Evolutionary conservation across 2,113 vertebrate species (phyloP).

Genomic region (Clinocottus analis): DNA sequence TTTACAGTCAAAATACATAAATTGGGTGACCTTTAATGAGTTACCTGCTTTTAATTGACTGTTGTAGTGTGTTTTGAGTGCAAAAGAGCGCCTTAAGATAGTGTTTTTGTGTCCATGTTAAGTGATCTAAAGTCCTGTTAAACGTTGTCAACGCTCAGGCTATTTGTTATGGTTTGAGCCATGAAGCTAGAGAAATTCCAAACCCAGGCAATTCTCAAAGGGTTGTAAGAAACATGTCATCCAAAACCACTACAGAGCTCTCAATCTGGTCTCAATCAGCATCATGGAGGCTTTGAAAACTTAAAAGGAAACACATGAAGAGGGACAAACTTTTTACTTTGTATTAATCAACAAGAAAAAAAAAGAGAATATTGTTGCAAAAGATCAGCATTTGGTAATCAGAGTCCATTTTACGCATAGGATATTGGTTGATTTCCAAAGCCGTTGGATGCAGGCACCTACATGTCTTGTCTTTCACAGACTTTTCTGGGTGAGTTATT

Average conservation of each 20-base stretch:
- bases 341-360: conserved; percentile 25
- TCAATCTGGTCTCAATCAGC: conserved; percentile 80
- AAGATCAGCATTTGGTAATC: conserved; percentile 4
- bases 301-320: conserved; percentile 79
- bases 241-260: conserved; percentile 76
- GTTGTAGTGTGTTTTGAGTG: conserved; percentile 50
- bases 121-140: conserved; percentile 33
- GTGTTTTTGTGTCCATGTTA: conserved; percentile 45
- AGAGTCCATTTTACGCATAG: conserved; percentile 22
- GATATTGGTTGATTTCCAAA: conserved; percentile 22
- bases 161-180: conserved; percentile 73
- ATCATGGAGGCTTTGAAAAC: conserved; percentile 72
- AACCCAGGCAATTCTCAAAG: conserved; percentile 58
- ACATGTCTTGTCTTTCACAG: conserved; percentile 52
- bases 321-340: conserved; percentile 33
- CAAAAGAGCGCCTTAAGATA: too few species aligned
- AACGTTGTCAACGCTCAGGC: conserved; percentile 54
- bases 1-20: not conserved
- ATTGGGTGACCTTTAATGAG: too few species aligned
- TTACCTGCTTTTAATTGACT: conserved; percentile 24
- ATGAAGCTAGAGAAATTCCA: conserved; percentile 66
- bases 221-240: conserved; percentile 76
- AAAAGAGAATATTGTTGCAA: not conserved
- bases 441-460: conserved; percentile 32
- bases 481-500: conserved; percentile 68